Conservation (phyloP, 2,888 invertebrate species). For the Diplazon laetatorius region DNA sequence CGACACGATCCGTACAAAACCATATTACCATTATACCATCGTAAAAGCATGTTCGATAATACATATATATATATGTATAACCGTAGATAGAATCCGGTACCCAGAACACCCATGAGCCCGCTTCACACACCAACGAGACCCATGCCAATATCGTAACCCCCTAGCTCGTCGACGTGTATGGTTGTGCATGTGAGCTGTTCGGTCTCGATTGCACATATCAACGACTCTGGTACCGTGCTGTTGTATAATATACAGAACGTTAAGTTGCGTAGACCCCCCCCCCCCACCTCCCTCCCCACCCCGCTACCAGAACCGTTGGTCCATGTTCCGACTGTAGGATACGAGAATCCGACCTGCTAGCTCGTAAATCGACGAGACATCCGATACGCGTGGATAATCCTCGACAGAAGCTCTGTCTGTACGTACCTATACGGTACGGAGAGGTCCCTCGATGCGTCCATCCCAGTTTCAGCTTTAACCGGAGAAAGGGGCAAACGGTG, state of each 20-base stretch:
- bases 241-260: slow-evolving; percentile 35
- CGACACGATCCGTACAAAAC: slow-evolving; percentile 30
- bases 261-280: slow-evolving; percentile 19
- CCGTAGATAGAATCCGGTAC: neutral
- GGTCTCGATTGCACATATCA: slow-evolving; percentile 42
- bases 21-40: slow-evolving; percentile 23
- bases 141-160: slow-evolving; percentile 9
- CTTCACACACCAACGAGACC: slow-evolving; percentile 3
- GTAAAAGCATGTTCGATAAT: slow-evolving; percentile 8
- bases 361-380: slow-evolving; percentile 60
- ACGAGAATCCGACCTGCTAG: slow-evolving; percentile 21
- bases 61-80: no score
- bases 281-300: no score
- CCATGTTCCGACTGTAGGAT: slow-evolving; percentile 42
- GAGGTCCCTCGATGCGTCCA: slow-evolving; percentile 32
- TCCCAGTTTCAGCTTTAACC: neutral
- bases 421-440: neutral
- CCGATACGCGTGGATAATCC: slow-evolving; percentile 59
- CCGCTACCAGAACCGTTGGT: slow-evolving; percentile 20
- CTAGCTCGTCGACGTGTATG: neutral
- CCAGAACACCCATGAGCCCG: slow-evolving; percentile 1
- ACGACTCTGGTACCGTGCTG: slow-evolving; percentile 4
- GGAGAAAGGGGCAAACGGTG: neutral
- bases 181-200: slow-evolving; percentile 17
- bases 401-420: slow-evolving; percentile 45